These are phyloP conservation scores for Synchiropus splendidus DNA, from an alignment of 2,113 vertebrate species.

Conservation along the genomic window DNA sequence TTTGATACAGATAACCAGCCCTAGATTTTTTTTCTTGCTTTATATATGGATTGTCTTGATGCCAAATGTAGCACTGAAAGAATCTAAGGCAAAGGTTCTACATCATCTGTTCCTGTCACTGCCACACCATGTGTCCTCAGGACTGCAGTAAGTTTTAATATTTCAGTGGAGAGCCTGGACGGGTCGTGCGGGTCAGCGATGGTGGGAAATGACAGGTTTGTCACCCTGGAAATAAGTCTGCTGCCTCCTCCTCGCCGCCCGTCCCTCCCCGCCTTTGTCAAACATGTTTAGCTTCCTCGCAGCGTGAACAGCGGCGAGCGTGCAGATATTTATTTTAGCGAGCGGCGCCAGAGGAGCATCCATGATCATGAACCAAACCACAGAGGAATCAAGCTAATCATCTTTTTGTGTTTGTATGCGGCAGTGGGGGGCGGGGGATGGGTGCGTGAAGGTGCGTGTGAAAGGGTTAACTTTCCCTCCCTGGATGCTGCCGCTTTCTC, in stretches of 20 bases:
- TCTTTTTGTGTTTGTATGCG: conserved; percentile 26
- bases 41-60: too few species aligned
- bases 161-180: too few species aligned
- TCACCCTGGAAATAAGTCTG: too few species aligned
- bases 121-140: too few species aligned
- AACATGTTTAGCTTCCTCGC: conserved; percentile 44
- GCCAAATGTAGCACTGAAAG: too few species aligned
- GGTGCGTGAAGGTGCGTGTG: conserved; percentile 10
- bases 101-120: too few species aligned
- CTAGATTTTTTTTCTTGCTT: too few species aligned
- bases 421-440: conserved; percentile 8
- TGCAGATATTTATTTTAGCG: conserved; percentile 42
- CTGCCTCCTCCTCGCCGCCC: conserved; percentile 18
- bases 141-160: too few species aligned
- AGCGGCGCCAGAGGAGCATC: conserved; percentile 44
- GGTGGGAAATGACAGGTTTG: too few species aligned
- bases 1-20: too few species aligned
- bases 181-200: too few species aligned
- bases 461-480: conserved; percentile 63
- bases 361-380: conserved; percentile 39
- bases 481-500: conserved; percentile 59
- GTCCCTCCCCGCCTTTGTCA: conserved; percentile 50
- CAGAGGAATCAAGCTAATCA: conserved; percentile 46
- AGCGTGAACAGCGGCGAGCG: conserved; percentile 35
- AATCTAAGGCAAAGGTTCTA: too few species aligned